These are phyloP conservation scores for Aquatica leii DNA, from an alignment of 2,888 invertebrate species.

Conservation along the genomic window DNA sequence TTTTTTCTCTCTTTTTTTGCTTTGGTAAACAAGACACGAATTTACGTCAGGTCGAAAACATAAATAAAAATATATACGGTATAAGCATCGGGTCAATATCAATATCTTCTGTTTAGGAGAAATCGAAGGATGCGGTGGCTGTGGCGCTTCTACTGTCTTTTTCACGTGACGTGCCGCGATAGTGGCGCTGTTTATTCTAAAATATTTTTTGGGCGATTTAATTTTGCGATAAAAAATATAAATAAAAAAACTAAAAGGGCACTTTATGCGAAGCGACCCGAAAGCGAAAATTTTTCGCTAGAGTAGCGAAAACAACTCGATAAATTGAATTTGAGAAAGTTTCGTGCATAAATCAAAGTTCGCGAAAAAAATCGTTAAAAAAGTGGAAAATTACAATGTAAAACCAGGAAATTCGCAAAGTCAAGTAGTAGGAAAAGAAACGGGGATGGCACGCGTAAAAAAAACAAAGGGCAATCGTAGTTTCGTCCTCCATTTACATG, in stretches of 20 bases:
- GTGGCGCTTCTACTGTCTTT: background rate
- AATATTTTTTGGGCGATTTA: background rate
- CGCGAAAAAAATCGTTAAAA: conserved; percentile 12
- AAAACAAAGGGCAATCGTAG: too few species aligned
- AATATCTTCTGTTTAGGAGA: conserved; percentile 29
- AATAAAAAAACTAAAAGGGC: background rate
- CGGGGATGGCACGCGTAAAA: background rate
- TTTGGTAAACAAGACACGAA: conserved; percentile 22
- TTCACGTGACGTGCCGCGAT: background rate
- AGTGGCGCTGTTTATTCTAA: background rate
- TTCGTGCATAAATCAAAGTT: conserved; percentile 29
- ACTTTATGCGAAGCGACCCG: background rate
- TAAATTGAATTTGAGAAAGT: conserved; percentile 30
- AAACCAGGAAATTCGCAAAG: too few species aligned
- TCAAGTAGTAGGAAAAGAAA: background rate
- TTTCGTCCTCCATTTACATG: conserved; percentile 15
- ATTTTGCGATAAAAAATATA: background rate
- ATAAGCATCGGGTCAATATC: conserved; percentile 24
- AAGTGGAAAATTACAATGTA: background rate
- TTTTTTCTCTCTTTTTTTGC: too few species aligned
- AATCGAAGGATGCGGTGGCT: conserved; percentile 2
- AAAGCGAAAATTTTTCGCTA: conserved; percentile 6
- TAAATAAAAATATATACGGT: conserved; percentile 25
- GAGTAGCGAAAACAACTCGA: conserved; percentile 28
- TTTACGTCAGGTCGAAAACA: conserved; percentile 18